Base-by-base conservation (phyloP, 2,113 vertebrate genomes). In the Saimiri boliviensis region DNA sequence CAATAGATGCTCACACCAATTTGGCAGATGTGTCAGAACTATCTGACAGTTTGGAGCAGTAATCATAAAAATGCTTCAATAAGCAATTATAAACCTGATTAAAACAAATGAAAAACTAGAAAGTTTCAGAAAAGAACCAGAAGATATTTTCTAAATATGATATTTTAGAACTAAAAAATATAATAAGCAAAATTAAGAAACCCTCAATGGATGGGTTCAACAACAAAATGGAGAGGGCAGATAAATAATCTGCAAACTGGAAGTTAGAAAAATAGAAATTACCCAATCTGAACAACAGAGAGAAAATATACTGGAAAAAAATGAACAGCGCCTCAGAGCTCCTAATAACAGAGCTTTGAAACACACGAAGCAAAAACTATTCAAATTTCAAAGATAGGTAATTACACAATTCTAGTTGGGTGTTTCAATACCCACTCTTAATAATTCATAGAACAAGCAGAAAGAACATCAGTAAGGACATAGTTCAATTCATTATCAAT, bases 401-500 rank as follows among this genome's bases (percentile, higher is more conserved):
- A 86, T 42, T 91, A 10, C 71, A 27, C 56, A 86, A 86, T 27
- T 66, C 42, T 54, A 82, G 63, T 92, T 74, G n/a, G 20, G 66
- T 87, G 92, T 81, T 92, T 63, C 40, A 86, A 86, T 60, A 91
- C 40, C 74, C 47, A 21, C 63, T 58, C 60, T 95, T 74, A 91
- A 86, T 87, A 91, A 92, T 82, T 73, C 76, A 92, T 32, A 35
- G 70, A 47, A 66, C 30, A 92, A 92, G 52, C 27, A 87, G n/a
- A 95, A 66, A 92, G 58, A 66, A 91, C 86, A 86, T 81, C 60
- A 52, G 52, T 81, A 86, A 86, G 63, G 74, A 82, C n/a, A 82
- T 45, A 95, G 54, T 66, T 95, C 81, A 74, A 91, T 13, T 82
- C 83, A 82, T 68, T 74, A 92, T 86, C 54, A 87, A 56, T 95